phyloP scores from a whole-genome alignment of 1,140 invertebrate genomes.

The Diabrotica undecimpunctata region DNA sequence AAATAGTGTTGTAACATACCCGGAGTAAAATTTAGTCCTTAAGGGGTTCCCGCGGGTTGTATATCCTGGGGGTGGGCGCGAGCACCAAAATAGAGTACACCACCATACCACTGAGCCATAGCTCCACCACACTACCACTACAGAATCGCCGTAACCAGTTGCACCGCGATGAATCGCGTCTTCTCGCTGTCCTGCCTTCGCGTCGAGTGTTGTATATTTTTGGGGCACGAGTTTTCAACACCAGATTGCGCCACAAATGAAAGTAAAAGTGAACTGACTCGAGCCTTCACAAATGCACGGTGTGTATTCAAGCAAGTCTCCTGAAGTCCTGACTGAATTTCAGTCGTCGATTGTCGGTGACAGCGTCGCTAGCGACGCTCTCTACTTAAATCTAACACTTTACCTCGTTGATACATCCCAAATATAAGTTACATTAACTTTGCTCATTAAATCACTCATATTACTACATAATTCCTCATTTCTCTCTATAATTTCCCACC shows the following conservation, averaged over 20 bases:
- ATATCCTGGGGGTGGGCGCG: slow-evolving; percentile 36
- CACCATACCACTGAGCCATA: slow-evolving; percentile 40
- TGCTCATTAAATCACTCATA: slow-evolving; percentile 40
- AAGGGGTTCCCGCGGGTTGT: slow-evolving; percentile 32
- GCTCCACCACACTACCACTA: slow-evolving; percentile 36
- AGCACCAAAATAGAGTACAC: slow-evolving; percentile 33
- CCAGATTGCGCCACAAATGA: slow-evolving; percentile 46
- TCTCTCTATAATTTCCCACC: slow-evolving; percentile 49
- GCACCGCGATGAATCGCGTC: slow-evolving; percentile 26
- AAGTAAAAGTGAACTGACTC: slow-evolving; percentile 48
- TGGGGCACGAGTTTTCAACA: slow-evolving; percentile 42
- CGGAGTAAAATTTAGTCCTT: slow-evolving; percentile 33
- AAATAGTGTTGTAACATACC: slow-evolving; percentile 24
- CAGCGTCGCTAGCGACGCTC: not conserved
- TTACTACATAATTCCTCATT: slow-evolving; percentile 46
- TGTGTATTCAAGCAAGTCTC: slow-evolving; percentile 30
- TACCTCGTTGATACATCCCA: slow-evolving; percentile 7
- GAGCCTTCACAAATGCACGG: slow-evolving; percentile 38
- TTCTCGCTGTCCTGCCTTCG: slow-evolving; percentile 34
- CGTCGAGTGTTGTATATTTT: slow-evolving; percentile 44
- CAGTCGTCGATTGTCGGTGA: not conserved
- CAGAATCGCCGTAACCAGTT: slow-evolving; percentile 12
- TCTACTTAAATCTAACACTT: slow-evolving; percentile 3
- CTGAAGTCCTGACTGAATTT: slow-evolving; percentile 26
- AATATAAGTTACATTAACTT: slow-evolving; percentile 32